phyloP scores from a whole-genome alignment of 2,797 vertebrate genomes.

The Enteromius fasciolatus region DNA sequence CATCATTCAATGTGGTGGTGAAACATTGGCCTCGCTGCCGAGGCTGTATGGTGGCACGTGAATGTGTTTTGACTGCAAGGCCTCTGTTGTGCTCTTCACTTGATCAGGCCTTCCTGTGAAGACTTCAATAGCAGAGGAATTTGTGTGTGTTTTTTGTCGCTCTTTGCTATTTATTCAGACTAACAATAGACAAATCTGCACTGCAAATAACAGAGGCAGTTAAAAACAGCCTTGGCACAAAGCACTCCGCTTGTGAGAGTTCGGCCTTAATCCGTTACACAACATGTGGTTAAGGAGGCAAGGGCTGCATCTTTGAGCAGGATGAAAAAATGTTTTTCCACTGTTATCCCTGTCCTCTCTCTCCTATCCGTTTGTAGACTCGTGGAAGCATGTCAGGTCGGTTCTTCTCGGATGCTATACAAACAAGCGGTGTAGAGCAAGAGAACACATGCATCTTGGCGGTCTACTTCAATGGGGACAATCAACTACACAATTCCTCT shows the following conservation, averaged over 20 bases:
- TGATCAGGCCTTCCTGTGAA: slow-evolving; percentile 37
- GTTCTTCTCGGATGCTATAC: slow-evolving; percentile 57
- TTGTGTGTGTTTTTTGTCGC: slow-evolving; percentile 72
- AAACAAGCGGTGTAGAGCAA: slow-evolving; percentile 59
- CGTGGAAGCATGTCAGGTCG: slow-evolving; percentile 59
- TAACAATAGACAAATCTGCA: slow-evolving; percentile 76
- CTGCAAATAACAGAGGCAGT: slow-evolving; percentile 66
- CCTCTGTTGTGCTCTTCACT: slow-evolving; percentile 30
- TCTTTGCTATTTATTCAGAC: slow-evolving; percentile 68
- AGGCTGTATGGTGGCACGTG: slow-evolving; percentile 41
- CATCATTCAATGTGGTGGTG: slow-evolving; percentile 44
- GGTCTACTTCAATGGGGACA: slow-evolving; percentile 63
- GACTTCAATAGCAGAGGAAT: slow-evolving; percentile 71
- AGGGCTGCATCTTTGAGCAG: slow-evolving; percentile 47
- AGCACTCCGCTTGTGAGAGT: slow-evolving; percentile 24
- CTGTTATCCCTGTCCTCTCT: slow-evolving; percentile 11
- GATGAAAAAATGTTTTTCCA: slow-evolving; percentile 12
- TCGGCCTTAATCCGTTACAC: slow-evolving; percentile 47
- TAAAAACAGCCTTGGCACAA: slow-evolving; percentile 63
- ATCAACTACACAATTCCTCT: slow-evolving; percentile 68
- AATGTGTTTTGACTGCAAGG: slow-evolving; percentile 51
- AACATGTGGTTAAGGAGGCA: slow-evolving; percentile 46
- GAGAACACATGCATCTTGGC: slow-evolving; percentile 58
- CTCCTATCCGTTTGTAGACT: slow-evolving; percentile 31
- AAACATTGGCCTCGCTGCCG: slow-evolving; percentile 34